Percentiles rank a stretch among this genome's conserved stretches.
Conservation (phyloP, 2,797 vertebrate genomes). For the Cheirogaleus major region DNA sequence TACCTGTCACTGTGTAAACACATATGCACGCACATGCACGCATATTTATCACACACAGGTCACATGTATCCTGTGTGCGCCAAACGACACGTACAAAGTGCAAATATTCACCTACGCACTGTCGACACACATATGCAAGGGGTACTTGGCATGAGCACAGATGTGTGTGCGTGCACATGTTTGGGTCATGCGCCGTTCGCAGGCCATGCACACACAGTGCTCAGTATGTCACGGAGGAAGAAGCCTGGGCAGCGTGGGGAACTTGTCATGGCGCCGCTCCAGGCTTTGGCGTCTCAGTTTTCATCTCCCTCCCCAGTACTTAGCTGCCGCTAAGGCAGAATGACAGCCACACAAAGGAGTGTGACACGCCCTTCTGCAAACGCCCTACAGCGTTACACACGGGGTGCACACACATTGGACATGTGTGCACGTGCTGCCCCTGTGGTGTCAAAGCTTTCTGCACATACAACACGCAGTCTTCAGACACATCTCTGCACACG, state of each 20-base stretch:
- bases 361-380: not conserved
- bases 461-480: not conserved
- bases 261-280: accelerated
- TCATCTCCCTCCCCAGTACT: not conserved
- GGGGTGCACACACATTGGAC: accelerated
- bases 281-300: not conserved
- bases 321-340: not conserved
- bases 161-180: accelerated
- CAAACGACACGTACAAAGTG: too few relatives aligned
- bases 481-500: not conserved
- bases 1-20: accelerated
- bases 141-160: not conserved
- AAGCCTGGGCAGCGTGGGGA: not conserved
- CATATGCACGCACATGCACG: accelerated
- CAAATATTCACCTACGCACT: accelerated
- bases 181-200: not conserved
- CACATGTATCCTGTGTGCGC: not conserved
- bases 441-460: accelerated
- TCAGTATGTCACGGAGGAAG: not conserved
- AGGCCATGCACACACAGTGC: accelerated
- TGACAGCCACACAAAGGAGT: not conserved
- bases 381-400: not conserved
- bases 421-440: accelerated
- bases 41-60: not conserved
- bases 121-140: not conserved